Evolutionary conservation across 2,113 vertebrate species (phyloP), one percentile per base, ranked within the genome.

Genomic region (Oncorhynchus clarkii): DNA sequence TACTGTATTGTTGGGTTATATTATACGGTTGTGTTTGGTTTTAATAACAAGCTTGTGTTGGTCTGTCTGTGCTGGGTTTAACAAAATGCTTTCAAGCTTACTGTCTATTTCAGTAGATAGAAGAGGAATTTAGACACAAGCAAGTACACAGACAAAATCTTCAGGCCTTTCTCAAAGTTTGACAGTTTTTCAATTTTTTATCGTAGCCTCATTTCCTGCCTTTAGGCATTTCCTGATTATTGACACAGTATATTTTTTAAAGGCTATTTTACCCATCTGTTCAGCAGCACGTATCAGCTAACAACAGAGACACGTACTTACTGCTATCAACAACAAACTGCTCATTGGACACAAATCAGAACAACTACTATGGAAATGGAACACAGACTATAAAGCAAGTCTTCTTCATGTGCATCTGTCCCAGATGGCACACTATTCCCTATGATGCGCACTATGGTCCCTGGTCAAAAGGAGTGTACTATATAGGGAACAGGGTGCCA

Each of bases 1-100:
- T 85, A 26, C 71, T 84, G 48, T 82, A 70, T 67, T 59, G 2
- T 72, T 57, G 31, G 54, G 16, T 29, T 74, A 70, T 7, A 5
- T 68, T 68, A 73, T 6, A 77, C 14, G 76, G 86, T 66, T 88
- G 83, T 26, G 24, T 26, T 26, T 26, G 24, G 24, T 26, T 26
- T 26, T 26, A 24, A 24, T 74, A 8, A 3, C 13, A 68, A 68
- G 11, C 27, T 7, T 20, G 20, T 74, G 45, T 51, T 20, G 57
- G 18, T 62, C n/a, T 22, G n/a, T 22, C 59, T 22, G n/a, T 16
- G 20, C 59, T 62, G 59, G 7, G n/a, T 62, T n/a, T 62, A 62
- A 62, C 59, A 9, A 22, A n/a, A 62, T 62, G 8, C 7, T 7
- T n/a, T 22, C n/a, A 11, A 22, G 18, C 59, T 62, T 20, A 1